Evolutionary conservation across 2,797 vertebrate species (phyloP), one percentile per base, ranked within the genome.

Genomic region (Sebastes cheni): DNA sequence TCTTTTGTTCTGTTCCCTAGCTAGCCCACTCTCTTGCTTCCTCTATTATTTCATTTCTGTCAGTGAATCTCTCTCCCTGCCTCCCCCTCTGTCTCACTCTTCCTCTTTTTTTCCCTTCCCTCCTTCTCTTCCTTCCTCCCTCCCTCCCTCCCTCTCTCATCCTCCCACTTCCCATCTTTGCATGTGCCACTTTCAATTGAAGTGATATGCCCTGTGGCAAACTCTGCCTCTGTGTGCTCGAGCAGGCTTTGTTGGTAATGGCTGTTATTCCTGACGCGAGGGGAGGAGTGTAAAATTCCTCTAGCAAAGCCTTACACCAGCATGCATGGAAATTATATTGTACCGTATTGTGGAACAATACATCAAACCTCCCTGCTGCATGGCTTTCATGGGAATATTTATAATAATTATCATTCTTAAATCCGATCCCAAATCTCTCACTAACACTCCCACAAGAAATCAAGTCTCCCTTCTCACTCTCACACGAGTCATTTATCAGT

Each of bases 121-220:
- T 77, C 71, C 32, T 39, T 67, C 69, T 59, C 74, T 77, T 73
- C 42, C 74, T 77, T 73, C 42, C 76, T 77, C 14, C 36, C 34
- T 34, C 10, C 4, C 13, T 42, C 74, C 36, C 54, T 71, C 59
- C 56, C 77, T 72, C 70, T 46, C 79, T 72, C 79, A n/a, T 86
- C 85, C 91, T 92, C 92, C 93, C 90, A 85, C 91, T 92, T 95
- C 93, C 92, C 94, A 95, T 95, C 93, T 96, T 95, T 95, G 93
- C 95, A 95, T 95, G 93, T 96, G 95, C 94, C 95, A 95, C 95
- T 95, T 96, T 95, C 93, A 90, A 96, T 96, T 95, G 93, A 85
- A 84, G 91, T 96, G 95, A 96, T 93, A 94, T 95, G 95, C 95
- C 95, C 94, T 90, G 93, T 94, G 95, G 96, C 94, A 92, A 94